A percentile compares a stretch with the other conserved stretches of the same genome.
phyloP scores from a whole-genome alignment of 1,140 invertebrate genomes.

The Plectrocnemia conspersa region DNA sequence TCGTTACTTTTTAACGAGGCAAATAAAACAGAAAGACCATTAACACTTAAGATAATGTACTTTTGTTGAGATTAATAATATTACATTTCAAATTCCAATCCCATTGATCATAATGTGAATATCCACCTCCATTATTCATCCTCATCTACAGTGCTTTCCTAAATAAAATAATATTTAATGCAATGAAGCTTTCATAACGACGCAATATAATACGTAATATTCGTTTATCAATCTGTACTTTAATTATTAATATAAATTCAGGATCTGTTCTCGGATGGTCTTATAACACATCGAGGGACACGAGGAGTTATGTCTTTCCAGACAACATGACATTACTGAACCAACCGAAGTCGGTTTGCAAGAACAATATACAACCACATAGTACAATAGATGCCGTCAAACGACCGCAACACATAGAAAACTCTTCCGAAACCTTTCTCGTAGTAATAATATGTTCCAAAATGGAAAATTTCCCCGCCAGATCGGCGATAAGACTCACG shows the following conservation, averaged over 20 bases:
- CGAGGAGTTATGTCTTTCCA: constrained; percentile 64
- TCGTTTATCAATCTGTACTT: not conserved
- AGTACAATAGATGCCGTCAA: not conserved
- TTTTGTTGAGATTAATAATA: too few species aligned
- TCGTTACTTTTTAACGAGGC: too few species aligned
- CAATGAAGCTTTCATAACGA: not conserved
- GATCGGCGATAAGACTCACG: constrained; percentile 71
- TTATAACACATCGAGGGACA: constrained; percentile 64
- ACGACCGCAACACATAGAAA: constrained; percentile 13
- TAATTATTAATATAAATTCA: constrained; percentile 38
- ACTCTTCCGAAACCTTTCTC: constrained; percentile 52
- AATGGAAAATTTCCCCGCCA: constrained; percentile 59
- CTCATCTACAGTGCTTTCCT: not conserved
- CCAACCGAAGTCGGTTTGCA: constrained; percentile 57
- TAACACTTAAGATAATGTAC: too few species aligned
- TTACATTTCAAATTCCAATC: too few species aligned
- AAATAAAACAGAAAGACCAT: too few species aligned
- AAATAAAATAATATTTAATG: not conserved
- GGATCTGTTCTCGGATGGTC: constrained; percentile 65
- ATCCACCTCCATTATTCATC: not conserved
- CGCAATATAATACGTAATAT: not conserved
- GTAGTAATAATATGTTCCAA: constrained; percentile 72
- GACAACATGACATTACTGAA: constrained; percentile 64
- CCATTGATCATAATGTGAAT: not conserved
- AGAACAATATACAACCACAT: constrained; percentile 11